phyloP scores from a whole-genome alignment of 2,797 vertebrate genomes.

The Calcarius lapponicus region DNA sequence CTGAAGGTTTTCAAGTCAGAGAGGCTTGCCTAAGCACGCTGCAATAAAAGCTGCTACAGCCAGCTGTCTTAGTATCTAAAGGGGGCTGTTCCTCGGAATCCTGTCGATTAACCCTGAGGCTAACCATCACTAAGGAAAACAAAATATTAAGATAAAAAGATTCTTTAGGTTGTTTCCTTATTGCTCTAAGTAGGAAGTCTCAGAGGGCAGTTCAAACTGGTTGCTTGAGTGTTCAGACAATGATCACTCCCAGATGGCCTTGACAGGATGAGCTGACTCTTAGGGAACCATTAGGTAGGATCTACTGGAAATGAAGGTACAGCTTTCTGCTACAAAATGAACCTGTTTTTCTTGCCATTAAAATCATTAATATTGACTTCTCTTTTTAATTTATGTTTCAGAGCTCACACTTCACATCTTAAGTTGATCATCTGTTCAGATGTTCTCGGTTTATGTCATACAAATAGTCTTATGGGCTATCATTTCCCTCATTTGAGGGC shows the following conservation, averaged over 20 bases:
- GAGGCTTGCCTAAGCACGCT: slow-evolving; percentile 46
- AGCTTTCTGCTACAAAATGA: neutral
- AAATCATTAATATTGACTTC: neutral
- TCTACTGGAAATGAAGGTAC: neutral
- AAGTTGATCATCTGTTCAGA: neutral
- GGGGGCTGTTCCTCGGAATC: neutral
- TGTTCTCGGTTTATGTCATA: neutral
- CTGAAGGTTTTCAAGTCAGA: slow-evolving; percentile 32
- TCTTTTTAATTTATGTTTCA: neutral
- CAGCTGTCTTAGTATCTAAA: slow-evolving; percentile 28
- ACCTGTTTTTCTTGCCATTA: neutral
- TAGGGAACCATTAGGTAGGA: neutral
- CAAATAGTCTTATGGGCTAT: neutral
- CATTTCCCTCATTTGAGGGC: neutral
- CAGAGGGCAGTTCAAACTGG: slow-evolving; percentile 30
- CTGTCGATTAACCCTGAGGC: slow-evolving; percentile 21
- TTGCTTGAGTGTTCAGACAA: neutral
- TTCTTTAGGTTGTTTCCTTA: slow-evolving; percentile 50
- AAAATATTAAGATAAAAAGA: slow-evolving; percentile 53
- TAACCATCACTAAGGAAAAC: slow-evolving; percentile 36
- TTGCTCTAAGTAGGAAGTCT: slow-evolving; percentile 53
- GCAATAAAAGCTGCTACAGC: slow-evolving; percentile 10
- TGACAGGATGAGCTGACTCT: neutral
- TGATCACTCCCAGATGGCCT: neutral
- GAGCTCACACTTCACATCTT: neutral